Evolutionary conservation across 2,888 invertebrate species (phyloP).

Genomic region (Volucella inanis): DNA sequence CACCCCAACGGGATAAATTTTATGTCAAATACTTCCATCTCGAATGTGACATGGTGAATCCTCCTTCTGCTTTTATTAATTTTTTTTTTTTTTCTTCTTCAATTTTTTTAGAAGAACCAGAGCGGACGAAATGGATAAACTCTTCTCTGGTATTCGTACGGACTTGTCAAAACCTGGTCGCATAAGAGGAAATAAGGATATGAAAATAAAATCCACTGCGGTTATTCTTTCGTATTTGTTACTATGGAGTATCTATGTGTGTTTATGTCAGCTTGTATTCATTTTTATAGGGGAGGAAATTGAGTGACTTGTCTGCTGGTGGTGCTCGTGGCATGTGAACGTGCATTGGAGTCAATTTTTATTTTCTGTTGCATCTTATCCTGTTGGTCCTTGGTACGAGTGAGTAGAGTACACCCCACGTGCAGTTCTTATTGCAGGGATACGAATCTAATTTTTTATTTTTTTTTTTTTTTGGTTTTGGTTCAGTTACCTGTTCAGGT

Average conservation of each 20-base stretch:
- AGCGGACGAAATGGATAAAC: not conserved
- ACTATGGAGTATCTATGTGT: not conserved
- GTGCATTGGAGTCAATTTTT: conserved; percentile 43
- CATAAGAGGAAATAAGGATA: conserved; percentile 51
- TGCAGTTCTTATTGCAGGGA: conserved; percentile 20
- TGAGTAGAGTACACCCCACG: not conserved
- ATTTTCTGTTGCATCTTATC: conserved; percentile 37
- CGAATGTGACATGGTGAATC: not conserved
- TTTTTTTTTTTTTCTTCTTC: conserved; percentile 30
- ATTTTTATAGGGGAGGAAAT: conserved; percentile 20
- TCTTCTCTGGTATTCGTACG: not conserved
- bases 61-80: not conserved
- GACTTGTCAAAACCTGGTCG: conserved; percentile 56
- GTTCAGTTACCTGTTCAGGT: not conserved
- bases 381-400: conserved; percentile 4
- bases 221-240: conserved; percentile 45
- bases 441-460: conserved; percentile 45
- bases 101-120: conserved; percentile 23
- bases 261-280: not conserved
- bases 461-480: conserved; percentile 17
- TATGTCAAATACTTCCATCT: conserved; percentile 37
- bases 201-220: conserved; percentile 60
- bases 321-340: conserved; percentile 42
- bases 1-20: conserved; percentile 42
- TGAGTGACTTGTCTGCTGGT: conserved; percentile 44